A percentile compares a stretch with the other conserved stretches of the same genome.
phyloP scores from a whole-genome alignment of 2,113 vertebrate species.

The Lycocorax pyrrhopterus region DNA sequence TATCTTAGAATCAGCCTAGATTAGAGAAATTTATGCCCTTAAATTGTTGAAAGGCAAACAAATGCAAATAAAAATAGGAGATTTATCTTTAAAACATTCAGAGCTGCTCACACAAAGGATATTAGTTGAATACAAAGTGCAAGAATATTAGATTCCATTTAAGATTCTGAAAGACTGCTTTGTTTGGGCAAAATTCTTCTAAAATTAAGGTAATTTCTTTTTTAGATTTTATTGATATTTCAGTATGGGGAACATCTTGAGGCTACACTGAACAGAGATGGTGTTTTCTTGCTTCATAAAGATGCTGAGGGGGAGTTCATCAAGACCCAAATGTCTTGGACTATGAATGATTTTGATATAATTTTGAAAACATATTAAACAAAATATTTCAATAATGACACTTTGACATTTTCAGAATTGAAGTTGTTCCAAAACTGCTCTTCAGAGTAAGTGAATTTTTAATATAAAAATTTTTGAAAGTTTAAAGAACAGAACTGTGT shows the following conservation, averaged over 20 bases:
- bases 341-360: background rate
- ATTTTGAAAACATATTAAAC: background rate
- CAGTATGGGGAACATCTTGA: background rate
- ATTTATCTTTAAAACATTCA: background rate
- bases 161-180: background rate
- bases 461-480: background rate
- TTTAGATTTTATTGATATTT: background rate
- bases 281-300: background rate
- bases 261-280: background rate
- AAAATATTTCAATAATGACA: background rate
- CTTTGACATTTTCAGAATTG: conserved; percentile 10
- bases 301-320: background rate
- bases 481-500: background rate
- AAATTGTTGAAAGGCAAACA: background rate
- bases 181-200: background rate
- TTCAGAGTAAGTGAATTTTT: background rate
- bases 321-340: background rate
- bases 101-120: background rate
- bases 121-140: background rate
- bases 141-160: background rate
- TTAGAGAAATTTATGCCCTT: background rate
- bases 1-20: background rate
- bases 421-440: background rate
- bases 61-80: background rate
- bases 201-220: background rate